phyloP scores from a whole-genome alignment of 2,888 invertebrate species.

The Rhogogaster chlorosoma region DNA sequence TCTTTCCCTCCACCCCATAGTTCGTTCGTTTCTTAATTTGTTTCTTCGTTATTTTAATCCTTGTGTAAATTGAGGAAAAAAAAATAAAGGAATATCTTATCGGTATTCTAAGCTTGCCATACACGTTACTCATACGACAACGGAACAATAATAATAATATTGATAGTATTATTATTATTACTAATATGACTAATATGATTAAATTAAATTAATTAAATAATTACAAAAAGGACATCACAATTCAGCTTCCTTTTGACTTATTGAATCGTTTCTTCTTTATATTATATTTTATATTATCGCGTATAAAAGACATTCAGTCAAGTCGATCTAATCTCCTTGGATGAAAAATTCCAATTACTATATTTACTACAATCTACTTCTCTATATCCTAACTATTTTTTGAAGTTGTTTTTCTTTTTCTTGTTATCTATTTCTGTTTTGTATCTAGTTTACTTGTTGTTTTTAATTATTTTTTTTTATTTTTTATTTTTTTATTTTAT shows the following conservation, averaged over 20 bases:
- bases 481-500: not conserved
- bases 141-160: not conserved
- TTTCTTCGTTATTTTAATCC: slow-evolving; percentile 24
- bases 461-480: not conserved
- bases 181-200: not conserved
- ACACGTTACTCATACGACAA: not conserved
- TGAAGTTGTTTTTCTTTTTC: not conserved
- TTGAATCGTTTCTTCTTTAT: slow-evolving; percentile 41
- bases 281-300: slow-evolving; percentile 41
- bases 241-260: slow-evolving; percentile 49
- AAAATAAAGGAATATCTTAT: not conserved
- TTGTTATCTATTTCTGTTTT: not conserved
- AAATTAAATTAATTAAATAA: slow-evolving; percentile 17
- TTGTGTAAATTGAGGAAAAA: not conserved
- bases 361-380: not conserved
- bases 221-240: slow-evolving; percentile 48
- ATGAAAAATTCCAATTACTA: not conserved
- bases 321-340: slow-evolving; percentile 13
- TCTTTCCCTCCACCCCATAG: not conserved
- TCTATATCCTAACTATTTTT: not conserved
- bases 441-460: not conserved
- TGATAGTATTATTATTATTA: slow-evolving; percentile 2
- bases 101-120: not conserved
- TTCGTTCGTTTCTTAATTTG: not conserved
- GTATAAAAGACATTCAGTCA: slow-evolving; percentile 53